Evolutionary conservation across 2,888 invertebrate genomes (phyloP), one percentile per base, ranked within the genome.

Genomic region (Clistopyga incitator): DNA sequence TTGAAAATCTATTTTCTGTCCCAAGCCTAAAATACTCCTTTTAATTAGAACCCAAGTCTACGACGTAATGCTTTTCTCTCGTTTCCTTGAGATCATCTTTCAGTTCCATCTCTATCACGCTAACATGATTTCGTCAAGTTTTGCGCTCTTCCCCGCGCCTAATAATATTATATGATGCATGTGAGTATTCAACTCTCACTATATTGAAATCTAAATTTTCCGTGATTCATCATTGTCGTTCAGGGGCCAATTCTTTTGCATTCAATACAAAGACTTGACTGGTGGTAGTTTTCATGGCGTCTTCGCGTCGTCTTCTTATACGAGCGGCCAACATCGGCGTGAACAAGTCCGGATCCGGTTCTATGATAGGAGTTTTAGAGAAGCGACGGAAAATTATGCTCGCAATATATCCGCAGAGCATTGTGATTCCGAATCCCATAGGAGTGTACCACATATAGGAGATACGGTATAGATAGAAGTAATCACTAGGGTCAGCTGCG

Each of bases 401-500:
- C 1, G 93, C 90, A 2, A 94, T 6, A 81, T 94, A 94, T 50
- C 96, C 96, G 20, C 94, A 90, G 3, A 94, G 64, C 45, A 95
- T 88, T 1, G 95, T 94, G 1, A 94, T 86, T 0, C 94, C 15
- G 59, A 95, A 92, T 23, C 95, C 95, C 18, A 95, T 85, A 0
- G 94, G 93, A 0, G 96, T 95, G 78, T 96, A 96, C 95, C 96
- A 97, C 94, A 96, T 94, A 89, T 97, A 97, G 0, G 97, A 97
- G 29, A 97, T 93, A 86, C 95, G 94, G 89, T 96, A 96, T 15
- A 96, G 92, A 93, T 96, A 96, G 88, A 96, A 95, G 89, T 95
- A 96, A 0, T 84, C 79, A 38, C 20, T 11, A 1, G 87, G 82
- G 29, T 88, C 87, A 47, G 38, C 13, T 10, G 54, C 42, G 20